A percentile compares a stretch with the other conserved stretches of the same genome.
Evolutionary conservation across 2,797 vertebrate genomes (phyloP).

Genomic region (Rhinogobio ventralis): DNA sequence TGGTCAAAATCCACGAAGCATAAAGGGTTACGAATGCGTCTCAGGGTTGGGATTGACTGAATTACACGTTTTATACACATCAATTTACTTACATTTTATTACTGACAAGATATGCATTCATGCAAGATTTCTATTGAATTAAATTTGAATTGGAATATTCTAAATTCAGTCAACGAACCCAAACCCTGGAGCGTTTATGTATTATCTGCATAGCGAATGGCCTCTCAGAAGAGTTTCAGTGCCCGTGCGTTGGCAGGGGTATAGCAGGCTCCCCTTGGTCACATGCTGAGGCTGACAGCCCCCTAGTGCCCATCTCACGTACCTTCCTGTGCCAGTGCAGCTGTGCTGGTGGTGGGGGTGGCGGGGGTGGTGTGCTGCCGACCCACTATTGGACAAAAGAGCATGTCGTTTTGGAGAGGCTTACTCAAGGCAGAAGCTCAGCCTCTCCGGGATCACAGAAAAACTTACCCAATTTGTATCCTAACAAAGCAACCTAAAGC

Average conservation of each 20-base stretch:
- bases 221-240: constrained; percentile 63
- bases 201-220: constrained; percentile 57
- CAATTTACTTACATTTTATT: not conserved
- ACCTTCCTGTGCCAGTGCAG: constrained; percentile 94
- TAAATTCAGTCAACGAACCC: constrained; percentile 20
- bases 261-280: constrained; percentile 66
- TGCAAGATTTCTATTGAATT: not conserved
- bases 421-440: constrained; percentile 62
- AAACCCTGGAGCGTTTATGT: constrained; percentile 32
- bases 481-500: constrained; percentile 45
- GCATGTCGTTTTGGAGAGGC: constrained; percentile 82
- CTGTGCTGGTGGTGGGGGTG: constrained; percentile 91
- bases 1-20: constrained; percentile 12
- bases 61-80: not conserved
- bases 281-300: constrained; percentile 75
- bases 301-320: constrained; percentile 72
- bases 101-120: not conserved
- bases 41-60: constrained; percentile 18
- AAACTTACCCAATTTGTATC: constrained; percentile 42
- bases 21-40: not conserved
- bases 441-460: constrained; percentile 48
- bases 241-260: constrained; percentile 68
- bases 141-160: not conserved
- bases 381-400: constrained; percentile 93
- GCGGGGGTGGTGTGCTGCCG: constrained; percentile 94